Evolutionary conservation across 2,113 vertebrate genomes (phyloP), one percentile per base, ranked within the genome.

Genomic region (Trogon melanurus): DNA sequence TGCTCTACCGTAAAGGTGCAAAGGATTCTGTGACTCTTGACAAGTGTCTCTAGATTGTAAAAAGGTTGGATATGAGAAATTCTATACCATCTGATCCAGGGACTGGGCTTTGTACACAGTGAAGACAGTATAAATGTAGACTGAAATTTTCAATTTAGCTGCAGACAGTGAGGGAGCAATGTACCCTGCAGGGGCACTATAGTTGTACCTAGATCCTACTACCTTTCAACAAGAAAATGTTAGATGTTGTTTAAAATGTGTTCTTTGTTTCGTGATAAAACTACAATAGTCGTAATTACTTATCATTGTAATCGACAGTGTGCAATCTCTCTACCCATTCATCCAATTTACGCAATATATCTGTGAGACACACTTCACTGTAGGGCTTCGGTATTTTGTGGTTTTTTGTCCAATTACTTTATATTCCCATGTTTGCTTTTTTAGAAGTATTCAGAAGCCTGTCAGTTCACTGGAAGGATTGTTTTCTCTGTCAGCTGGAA

Each of bases 271-370:
- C 66, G 61, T 56, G 18, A 65, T 26, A 76, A 79, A 88, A 21
- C 6, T 14, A 56, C 16, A 8, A 4, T 67, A 34, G 76, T 82
- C 79, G 8, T 71, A 45, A 30, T 74, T 53, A 45, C 6, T 74
- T 79, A 34, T n/a, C 21, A 14, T 20, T 61, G 11, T 32, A 45
- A 61, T 32, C 45, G 60, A 58, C 19, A 58, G 4, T 18, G 53
- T 1, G 1, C 20, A 30, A 69, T 72, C 27, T 54, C 5, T 34
- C 51, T 82, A 25, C 10, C 21, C 9, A 48, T 76, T 82, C 6
- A 10, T 47, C 26, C 16, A 30, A 50, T 69, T 53, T 30, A 45
- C 53, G 34, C 45, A 83, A 25, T 0, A 0, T 0, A 0, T 38
- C 38, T 32, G 22, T 17, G 29, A 79, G 58, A 72, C 29, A 60